Base-by-base conservation (phyloP, 2,888 invertebrate species). In the Parnassius orleans region DNA sequence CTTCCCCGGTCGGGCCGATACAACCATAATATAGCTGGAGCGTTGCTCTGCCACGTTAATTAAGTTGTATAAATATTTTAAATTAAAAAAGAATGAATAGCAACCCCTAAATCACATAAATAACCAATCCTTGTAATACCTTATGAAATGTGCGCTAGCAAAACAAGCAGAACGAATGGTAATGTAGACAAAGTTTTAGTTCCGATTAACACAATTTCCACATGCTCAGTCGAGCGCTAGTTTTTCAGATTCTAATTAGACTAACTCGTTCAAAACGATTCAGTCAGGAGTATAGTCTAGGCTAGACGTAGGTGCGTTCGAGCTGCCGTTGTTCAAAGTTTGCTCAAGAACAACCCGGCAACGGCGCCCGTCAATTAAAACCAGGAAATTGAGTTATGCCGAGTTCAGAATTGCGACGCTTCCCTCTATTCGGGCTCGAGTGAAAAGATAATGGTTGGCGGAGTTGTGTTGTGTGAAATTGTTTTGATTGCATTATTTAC, bases 301-400 rank as follows among this genome's bases (percentile, higher is more conserved):
- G 14, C 47, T 57, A 58, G 53, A 54, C 50, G 11, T 48, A 54
- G 57, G 57, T 63, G 57, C 56, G 63, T 59, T 56, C 50, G 44
- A 53, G 53, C 44, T 53, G 42, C 15, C 54, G 51, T 54, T 52
- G 63, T 59, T 59, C 59, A 56, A 63, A 63, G 55, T 63, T 63
- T 56, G 42, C 59, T 63, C 63, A 63, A 63, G 63, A 63, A 63
- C 61, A 57, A 43, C 50, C 54, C 58, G 58, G 54, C 58, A 46
- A 52, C 59, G 52, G 59, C 57, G 62, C 48, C 41, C 58, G 59
- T 59, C 63, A 63, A 63, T 63, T 63, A 63, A 63, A 63, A 59
- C 59, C 63, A 55, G 59, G 63, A 63, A 63, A 63, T 63, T 63
- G 63, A 63, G 63, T 63, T 63, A 59, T 63, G 63, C 63, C 33